A percentile compares a stretch with the other conserved stretches of the same genome.
Conservation (phyloP, 35 echinoderm and acorn worm genomes). For the Lytechinus pictus region DNA sequence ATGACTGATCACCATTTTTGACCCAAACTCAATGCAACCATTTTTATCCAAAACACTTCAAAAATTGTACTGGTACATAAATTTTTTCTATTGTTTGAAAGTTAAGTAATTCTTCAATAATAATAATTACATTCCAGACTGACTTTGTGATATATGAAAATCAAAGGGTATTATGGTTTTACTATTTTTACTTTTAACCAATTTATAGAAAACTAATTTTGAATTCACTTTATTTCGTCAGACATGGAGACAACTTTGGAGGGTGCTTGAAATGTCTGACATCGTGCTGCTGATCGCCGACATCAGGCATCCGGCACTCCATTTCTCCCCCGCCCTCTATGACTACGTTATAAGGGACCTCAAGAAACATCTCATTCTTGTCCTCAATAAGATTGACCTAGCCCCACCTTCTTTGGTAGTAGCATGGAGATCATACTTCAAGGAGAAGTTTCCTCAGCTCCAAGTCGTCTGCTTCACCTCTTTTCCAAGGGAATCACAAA, state of each 20-base stretch:
- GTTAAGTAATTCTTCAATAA: no score
- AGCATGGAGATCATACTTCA: conserved; percentile 86
- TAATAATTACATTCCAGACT: no score
- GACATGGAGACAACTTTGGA: conserved; percentile 97
- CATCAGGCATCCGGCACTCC: conserved; percentile 86
- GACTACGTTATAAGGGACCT: conserved; percentile 93
- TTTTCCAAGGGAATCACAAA: conserved; percentile 76
- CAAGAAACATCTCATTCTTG: conserved; percentile 87
- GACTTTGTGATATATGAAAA: no score
- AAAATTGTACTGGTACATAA: no score
- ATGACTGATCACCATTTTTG: no score
- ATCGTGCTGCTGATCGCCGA: conserved; percentile 92
- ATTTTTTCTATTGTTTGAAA: no score
- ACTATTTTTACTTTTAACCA: no score
- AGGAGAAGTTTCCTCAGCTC: conserved; percentile 87
- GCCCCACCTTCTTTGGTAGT: conserved; percentile 89
- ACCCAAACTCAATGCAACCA: no score
- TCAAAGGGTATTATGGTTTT: no score
- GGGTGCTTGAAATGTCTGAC: conserved; percentile 97
- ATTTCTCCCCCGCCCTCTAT: conserved; percentile 95
- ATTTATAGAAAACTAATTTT: no score
- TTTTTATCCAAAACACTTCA: no score
- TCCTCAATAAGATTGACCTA: conserved; percentile 96
- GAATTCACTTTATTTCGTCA: conserved; percentile 36
- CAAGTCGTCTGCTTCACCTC: conserved; percentile 90